Evolutionary conservation across 2,888 invertebrate genomes (phyloP), one percentile per base, ranked within the genome.

Genomic region (Notodromas monacha): DNA sequence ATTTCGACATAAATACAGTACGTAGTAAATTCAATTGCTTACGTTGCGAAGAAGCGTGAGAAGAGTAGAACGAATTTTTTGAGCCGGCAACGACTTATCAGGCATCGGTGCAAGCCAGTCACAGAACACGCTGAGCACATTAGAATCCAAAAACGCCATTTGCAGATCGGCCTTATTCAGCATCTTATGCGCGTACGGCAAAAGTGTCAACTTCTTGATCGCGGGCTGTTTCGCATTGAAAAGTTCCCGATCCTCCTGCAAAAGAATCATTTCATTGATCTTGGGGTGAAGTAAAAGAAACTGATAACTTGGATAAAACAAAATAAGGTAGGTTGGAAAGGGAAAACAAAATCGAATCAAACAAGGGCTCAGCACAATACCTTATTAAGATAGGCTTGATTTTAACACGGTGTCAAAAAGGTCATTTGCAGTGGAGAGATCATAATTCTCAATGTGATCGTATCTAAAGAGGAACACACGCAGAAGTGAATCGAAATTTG

Each of bases 41-140:
- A n/a, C n/a, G n/a, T n/a, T n/a, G 30, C 43, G 39, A 12, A 59
- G 43, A 26, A 54, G 44, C 34, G 49, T 51, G 3, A 96, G 57
- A 38, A 96, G 60, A 40, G 62, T 62, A 45, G 84, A 79, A 30
- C 96, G 57, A 38, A 96, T 84, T 53, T 72, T 72, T 34, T 89
- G 55, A 36, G 89, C 77, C 1, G 96, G 92, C 45, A 99, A 61
- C 39, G 84, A 81, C 39, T 84, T 65, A 53, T 89, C 89, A 16
- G 92, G 92, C 61, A 99, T 67, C 1, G 96, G 96, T 10, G 92
- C 84, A 32, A 96, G 55, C 96, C 96, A 96, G 52, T 92, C 92
- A 38, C 86, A 77, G 26, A 81, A 57, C 38, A 76, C 72, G 42
- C 67, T 67, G 8, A 81, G 56, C 36, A 76, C 72, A 44, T 89